Evolutionary conservation across 2,888 invertebrate genomes (phyloP).

Genomic region (Acanthosepion pharaonis): DNA sequence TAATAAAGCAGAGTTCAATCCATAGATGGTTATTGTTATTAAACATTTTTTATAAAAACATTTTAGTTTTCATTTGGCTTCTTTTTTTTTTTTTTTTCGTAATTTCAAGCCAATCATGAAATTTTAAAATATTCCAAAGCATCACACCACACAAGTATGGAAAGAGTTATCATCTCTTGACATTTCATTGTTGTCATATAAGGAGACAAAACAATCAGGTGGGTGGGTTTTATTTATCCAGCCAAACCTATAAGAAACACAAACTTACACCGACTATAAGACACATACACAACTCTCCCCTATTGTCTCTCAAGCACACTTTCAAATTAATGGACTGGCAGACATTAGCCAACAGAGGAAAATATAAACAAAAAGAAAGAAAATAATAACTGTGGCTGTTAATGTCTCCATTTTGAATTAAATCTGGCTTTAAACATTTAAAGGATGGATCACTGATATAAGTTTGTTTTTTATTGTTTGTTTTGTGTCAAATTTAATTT

Average conservation of each 20-base stretch:
- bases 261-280: background rate
- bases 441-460: background rate
- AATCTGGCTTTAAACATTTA: constrained; percentile 11
- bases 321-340: background rate
- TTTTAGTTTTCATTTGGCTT: too few species aligned
- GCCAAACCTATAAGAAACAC: background rate
- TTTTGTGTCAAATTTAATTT: background rate
- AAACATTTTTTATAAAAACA: too few species aligned
- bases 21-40: background rate
- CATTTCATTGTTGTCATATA: background rate
- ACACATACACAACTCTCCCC: background rate
- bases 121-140: background rate
- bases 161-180: background rate
- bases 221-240: background rate
- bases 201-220: background rate
- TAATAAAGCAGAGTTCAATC: background rate
- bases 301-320: background rate
- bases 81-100: too few species aligned
- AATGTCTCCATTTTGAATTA: background rate
- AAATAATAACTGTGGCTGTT: background rate
- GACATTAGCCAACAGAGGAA: background rate
- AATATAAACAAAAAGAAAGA: background rate
- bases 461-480: background rate
- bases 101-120: background rate
- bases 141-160: background rate